Conservation (phyloP, 2,888 invertebrate species). For the Apodemia hepburni region DNA sequence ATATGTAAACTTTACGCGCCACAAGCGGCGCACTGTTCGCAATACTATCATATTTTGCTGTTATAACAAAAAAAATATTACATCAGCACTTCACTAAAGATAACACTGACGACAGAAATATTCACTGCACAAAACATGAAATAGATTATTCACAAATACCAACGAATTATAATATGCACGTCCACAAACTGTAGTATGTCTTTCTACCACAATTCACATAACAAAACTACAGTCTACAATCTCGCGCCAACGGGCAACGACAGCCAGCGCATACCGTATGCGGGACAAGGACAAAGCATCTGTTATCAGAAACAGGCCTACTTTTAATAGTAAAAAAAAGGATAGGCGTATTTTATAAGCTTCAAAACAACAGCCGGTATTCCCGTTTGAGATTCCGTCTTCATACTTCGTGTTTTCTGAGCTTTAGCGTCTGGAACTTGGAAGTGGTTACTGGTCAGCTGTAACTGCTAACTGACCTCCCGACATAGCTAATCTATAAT, state of each 20-base stretch:
- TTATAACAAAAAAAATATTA: conserved; percentile 36
- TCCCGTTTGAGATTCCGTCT: conserved; percentile 60
- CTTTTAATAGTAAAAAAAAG: conserved; percentile 38
- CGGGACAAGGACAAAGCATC: conserved; percentile 43
- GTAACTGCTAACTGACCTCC: conserved; percentile 46
- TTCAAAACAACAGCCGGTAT: conserved; percentile 60
- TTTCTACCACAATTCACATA: conserved; percentile 41
- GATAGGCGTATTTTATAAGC: conserved; percentile 43
- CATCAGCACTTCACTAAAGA: conserved; percentile 35
- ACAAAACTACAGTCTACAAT: conserved; percentile 62
- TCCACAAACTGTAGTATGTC: neutral
- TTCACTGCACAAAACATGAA: conserved; percentile 42
- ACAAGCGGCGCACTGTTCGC: conserved; percentile 36
- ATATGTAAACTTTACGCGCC: conserved; percentile 55
- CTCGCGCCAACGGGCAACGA: conserved; percentile 42
- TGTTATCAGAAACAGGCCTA: conserved; percentile 34
- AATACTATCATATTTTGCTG: conserved; percentile 44
- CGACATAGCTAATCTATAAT: conserved; percentile 36
- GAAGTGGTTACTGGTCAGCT: conserved; percentile 42
- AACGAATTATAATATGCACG: conserved; percentile 4
- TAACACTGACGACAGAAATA: conserved; percentile 23
- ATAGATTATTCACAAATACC: conserved; percentile 5
- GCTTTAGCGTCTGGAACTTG: conserved; percentile 48
- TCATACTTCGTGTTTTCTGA: conserved; percentile 43
- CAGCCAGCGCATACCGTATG: conserved; percentile 31